These are phyloP conservation scores for Acropternis orthonyx DNA, from an alignment of 2,797 vertebrate genomes.

Conservation along the genomic window DNA sequence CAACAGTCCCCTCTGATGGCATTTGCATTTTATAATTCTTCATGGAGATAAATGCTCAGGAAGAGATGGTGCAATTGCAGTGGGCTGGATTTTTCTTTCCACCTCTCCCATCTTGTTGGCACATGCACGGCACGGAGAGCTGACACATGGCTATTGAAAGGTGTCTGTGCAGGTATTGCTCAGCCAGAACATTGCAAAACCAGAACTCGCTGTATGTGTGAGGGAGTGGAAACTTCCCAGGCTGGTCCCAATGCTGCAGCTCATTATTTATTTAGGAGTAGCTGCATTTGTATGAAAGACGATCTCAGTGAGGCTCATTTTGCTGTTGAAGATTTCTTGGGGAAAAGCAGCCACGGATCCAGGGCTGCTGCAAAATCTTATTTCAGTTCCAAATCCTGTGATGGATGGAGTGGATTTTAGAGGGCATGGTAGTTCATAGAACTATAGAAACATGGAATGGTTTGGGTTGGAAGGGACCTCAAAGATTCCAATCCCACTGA, in stretches of 20 bases:
- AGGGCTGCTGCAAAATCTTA: neutral
- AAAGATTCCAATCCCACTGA: neutral
- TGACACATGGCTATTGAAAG: conserved; percentile 22
- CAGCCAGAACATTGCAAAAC: conserved; percentile 43
- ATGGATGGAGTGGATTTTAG: neutral
- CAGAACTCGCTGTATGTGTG: rapidly evolving
- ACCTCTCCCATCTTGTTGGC: conserved; percentile 2
- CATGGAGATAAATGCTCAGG: neutral
- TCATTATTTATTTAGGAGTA: conserved; percentile 12
- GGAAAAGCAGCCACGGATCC: neutral
- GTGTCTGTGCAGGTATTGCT: neutral
- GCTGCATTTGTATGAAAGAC: neutral
- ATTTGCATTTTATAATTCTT: neutral
- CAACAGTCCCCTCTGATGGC: neutral
- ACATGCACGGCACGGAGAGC: neutral
- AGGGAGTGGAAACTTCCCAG: neutral
- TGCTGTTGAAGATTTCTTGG: neutral
- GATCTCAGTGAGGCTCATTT: neutral
- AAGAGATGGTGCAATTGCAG: conserved; percentile 12
- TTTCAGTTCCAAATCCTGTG: neutral
- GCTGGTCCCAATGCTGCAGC: neutral
- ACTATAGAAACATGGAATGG: neutral
- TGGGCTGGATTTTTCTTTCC: neutral
- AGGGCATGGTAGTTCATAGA: neutral
- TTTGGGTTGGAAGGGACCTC: neutral